phyloP scores from a whole-genome alignment of 1,140 invertebrate genomes.

The Psix sp. region DNA sequence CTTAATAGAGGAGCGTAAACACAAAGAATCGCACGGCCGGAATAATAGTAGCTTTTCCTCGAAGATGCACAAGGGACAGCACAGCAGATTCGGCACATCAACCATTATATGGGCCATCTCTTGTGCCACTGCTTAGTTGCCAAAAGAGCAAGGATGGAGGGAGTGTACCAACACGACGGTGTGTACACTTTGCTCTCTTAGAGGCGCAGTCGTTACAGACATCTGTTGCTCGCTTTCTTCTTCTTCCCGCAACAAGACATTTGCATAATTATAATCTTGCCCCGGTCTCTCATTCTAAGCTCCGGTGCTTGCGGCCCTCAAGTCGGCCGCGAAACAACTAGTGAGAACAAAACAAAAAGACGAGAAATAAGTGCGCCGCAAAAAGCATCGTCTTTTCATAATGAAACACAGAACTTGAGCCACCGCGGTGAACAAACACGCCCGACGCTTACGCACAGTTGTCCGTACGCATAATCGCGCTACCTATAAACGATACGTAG shows the following conservation, averaged over 20 bases:
- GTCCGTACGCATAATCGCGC: slow-evolving; percentile 8
- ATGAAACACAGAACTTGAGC: slow-evolving; percentile 44
- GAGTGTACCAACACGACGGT: slow-evolving; percentile 12
- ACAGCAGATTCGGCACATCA: slow-evolving; percentile 17
- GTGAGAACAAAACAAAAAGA: slow-evolving; percentile 20
- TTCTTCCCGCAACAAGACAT: slow-evolving; percentile 60
- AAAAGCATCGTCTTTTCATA: slow-evolving; percentile 28
- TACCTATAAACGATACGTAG: background rate
- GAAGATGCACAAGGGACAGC: slow-evolving; percentile 32
- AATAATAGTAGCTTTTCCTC: slow-evolving; percentile 40
- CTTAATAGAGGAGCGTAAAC: slow-evolving; percentile 47
- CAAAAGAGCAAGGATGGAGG: slow-evolving; percentile 21
- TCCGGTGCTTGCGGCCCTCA: slow-evolving; percentile 17
- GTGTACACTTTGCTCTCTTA: slow-evolving; percentile 25
- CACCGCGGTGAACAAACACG: slow-evolving; percentile 35
- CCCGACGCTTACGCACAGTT: slow-evolving; percentile 1
- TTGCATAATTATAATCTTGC: slow-evolving; percentile 64
- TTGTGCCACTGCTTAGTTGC: slow-evolving; percentile 32
- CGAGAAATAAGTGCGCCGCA: slow-evolving; percentile 6
- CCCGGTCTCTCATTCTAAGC: slow-evolving; percentile 44
- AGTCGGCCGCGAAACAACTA: slow-evolving; percentile 3
- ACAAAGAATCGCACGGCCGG: slow-evolving; percentile 42
- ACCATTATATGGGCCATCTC: slow-evolving; percentile 8
- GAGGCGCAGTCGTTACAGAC: slow-evolving; percentile 53
- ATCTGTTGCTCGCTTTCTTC: slow-evolving; percentile 62